Conservation (phyloP, 1,140 invertebrate genomes). For the Drosophila nebulosa region DNA sequence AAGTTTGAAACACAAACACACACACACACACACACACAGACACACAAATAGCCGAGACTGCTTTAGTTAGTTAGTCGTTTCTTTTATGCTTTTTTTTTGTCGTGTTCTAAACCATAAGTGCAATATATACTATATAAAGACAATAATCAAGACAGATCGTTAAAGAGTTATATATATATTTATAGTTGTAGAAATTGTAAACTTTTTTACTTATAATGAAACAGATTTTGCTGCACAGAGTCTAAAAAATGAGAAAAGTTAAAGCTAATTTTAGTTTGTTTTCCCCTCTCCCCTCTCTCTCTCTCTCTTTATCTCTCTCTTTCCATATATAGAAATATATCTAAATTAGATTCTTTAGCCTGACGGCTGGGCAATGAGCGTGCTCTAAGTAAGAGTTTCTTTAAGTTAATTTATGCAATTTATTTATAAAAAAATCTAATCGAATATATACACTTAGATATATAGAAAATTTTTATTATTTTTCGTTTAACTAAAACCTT, state of each 20-base stretch:
- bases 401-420: constrained; percentile 48
- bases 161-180: constrained; percentile 4
- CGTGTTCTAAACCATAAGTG: constrained; percentile 50
- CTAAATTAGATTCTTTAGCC: not conserved
- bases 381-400: constrained; percentile 47
- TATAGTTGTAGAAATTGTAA: constrained; percentile 4
- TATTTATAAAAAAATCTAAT: constrained; percentile 50
- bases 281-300: not conserved
- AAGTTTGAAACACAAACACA: constrained; percentile 33
- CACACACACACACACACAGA: constrained; percentile 40
- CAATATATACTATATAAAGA: constrained; percentile 46
- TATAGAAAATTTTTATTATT: not conserved
- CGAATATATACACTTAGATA: constrained; percentile 15
- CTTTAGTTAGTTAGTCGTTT: constrained; percentile 63
- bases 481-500: constrained; percentile 35
- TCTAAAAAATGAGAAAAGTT: constrained; percentile 38
- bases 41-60: constrained; percentile 66
- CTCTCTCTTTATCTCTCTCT: not conserved
- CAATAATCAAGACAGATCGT: constrained; percentile 3
- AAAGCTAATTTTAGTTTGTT: constrained; percentile 32
- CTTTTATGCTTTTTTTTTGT: constrained; percentile 28
- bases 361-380: constrained; percentile 56
- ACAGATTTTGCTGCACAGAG: constrained; percentile 65
- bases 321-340: not conserved
- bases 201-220: constrained; percentile 11